phyloP scores from a whole-genome alignment of 2,113 vertebrate genomes.

The Eclectus roratus region DNA sequence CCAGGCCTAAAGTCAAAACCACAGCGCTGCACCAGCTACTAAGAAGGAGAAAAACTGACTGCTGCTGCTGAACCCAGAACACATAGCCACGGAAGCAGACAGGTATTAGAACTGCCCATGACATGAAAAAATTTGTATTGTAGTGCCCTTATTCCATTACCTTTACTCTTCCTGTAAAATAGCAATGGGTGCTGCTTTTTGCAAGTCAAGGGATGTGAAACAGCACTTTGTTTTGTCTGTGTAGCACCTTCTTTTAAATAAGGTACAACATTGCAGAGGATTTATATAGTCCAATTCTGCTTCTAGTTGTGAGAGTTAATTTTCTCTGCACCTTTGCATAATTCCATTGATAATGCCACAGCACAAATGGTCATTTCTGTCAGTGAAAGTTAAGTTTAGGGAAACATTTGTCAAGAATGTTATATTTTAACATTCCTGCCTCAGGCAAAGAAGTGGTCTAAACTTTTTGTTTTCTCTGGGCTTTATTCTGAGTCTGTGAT shows the following conservation, averaged over 20 bases:
- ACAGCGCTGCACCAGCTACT: too few relatives aligned
- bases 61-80: too few relatives aligned
- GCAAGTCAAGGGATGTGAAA: not conserved
- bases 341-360: not conserved
- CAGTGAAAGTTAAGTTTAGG: not conserved
- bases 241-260: not conserved
- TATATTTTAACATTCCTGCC: not conserved
- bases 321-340: not conserved
- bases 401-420: not conserved
- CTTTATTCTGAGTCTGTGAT: not conserved
- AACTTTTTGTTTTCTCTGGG: not conserved
- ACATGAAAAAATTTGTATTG: not conserved
- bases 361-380: not conserved
- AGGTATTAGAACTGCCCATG: not conserved
- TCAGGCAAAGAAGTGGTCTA: not conserved
- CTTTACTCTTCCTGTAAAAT: not conserved
- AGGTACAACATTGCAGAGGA: not conserved
- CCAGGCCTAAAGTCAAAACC: too few relatives aligned
- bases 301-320: not conserved
- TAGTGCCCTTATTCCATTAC: not conserved
- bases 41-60: too few relatives aligned
- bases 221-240: not conserved
- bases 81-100: not conserved
- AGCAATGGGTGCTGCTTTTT: not conserved
- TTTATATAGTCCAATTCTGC: not conserved